These are phyloP conservation scores for Myxocyprinus asiaticus DNA, from an alignment of 2,113 vertebrate species.

Conservation along the genomic window DNA sequence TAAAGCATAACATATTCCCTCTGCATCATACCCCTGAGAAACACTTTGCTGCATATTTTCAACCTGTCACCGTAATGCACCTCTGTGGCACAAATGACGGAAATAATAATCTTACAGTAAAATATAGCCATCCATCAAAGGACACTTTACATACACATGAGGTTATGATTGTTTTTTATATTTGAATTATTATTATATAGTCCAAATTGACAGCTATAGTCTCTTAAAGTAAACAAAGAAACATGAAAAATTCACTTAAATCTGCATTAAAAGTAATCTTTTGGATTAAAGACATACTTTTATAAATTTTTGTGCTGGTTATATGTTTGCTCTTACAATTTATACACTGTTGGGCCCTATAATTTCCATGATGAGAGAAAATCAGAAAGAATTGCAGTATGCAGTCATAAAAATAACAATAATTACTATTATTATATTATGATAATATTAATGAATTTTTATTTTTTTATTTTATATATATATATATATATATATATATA, in stretches of 20 bases:
- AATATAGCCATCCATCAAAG: conserved; percentile 37
- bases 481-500: no score
- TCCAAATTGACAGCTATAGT: neutral
- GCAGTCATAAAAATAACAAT: no score
- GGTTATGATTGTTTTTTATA: conserved; percentile 29
- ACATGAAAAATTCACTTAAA: neutral
- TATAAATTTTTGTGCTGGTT: neutral
- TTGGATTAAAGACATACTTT: neutral
- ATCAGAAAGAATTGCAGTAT: no score
- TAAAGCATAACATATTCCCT: conserved; percentile 43
- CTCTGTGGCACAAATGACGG: conserved; percentile 23
- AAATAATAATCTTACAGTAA: conserved; percentile 43
- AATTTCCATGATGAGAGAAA: no score
- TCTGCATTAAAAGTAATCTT: neutral
- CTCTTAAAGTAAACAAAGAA: neutral
- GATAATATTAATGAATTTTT: no score
- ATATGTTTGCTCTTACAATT: no score
- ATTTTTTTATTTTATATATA: no score
- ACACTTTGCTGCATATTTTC: conserved; percentile 42
- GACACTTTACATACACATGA: conserved; percentile 8
- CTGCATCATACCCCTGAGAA: conserved; percentile 37
- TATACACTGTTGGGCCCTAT: no score
- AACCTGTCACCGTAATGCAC: conserved; percentile 7
- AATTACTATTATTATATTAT: no score
- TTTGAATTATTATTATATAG: conserved; percentile 1